These are phyloP conservation scores for Malachius bipustulatus DNA, from an alignment of 2,888 invertebrate genomes.

Conservation along the genomic window DNA sequence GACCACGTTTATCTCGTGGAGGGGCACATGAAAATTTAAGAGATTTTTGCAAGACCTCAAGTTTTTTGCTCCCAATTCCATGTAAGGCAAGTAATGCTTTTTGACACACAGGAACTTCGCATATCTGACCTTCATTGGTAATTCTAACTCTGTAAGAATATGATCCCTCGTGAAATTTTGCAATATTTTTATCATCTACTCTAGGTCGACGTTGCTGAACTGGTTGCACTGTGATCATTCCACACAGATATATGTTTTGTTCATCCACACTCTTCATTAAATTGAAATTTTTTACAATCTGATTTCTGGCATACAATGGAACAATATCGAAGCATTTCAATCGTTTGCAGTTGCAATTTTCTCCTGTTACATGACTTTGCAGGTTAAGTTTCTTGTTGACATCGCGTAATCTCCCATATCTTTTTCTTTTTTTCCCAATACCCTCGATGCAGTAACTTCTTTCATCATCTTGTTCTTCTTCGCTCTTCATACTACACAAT, in stretches of 20 bases:
- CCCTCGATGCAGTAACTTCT: too few species aligned
- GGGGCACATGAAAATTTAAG: conserved; percentile 11
- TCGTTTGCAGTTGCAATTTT: neutral
- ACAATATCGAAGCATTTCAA: neutral
- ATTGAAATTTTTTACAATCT: neutral
- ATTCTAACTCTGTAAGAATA: neutral
- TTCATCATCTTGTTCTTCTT: too few species aligned
- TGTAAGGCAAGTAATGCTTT: conserved; percentile 15
- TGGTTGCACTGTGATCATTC: neutral
- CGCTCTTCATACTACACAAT: too few species aligned
- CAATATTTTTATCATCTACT: neutral
- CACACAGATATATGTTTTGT: conserved; percentile 1
- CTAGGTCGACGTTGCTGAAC: neutral
- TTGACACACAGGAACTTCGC: conserved; percentile 14
- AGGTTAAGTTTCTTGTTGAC: neutral
- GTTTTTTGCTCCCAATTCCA: conserved; percentile 11
- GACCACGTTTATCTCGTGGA: conserved; percentile 11
- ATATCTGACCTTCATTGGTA: conserved; percentile 8
- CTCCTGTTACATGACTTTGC: neutral
- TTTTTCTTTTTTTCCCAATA: neutral
- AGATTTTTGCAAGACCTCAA: conserved; percentile 11
- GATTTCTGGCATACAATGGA: neutral
- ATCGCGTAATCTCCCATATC: neutral
- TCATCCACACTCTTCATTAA: conserved; percentile 1
- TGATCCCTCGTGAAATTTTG: neutral